Evolutionary conservation across 2,888 invertebrate species (phyloP).

Genomic region (Lottia gigantea): DNA sequence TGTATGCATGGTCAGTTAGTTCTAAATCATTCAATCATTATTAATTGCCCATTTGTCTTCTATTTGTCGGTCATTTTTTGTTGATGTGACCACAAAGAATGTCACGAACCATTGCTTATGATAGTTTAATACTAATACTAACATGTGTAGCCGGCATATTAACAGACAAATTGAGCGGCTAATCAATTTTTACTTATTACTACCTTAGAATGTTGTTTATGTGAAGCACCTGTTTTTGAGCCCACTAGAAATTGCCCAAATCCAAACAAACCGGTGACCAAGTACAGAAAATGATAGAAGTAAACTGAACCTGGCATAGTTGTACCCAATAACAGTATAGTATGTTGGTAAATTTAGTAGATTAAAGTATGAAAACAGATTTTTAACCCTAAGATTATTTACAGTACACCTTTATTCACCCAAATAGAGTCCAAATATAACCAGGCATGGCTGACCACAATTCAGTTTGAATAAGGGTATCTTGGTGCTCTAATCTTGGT

Average conservation of each 20-base stretch:
- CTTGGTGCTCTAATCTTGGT: no score
- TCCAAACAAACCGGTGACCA: slow-evolving; percentile 9
- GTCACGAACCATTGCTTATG: neutral
- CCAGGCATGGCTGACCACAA: no score
- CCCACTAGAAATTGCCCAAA: slow-evolving; percentile 1
- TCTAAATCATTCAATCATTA: neutral
- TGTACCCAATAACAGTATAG: no score
- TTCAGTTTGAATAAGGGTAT: no score
- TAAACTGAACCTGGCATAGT: no score
- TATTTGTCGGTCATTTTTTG: neutral
- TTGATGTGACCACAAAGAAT: slow-evolving; percentile 7
- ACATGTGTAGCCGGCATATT: neutral
- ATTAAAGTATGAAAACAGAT: no score
- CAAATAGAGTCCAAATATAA: no score
- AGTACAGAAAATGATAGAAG: neutral
- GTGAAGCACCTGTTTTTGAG: slow-evolving; percentile 5
- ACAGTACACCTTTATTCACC: no score
- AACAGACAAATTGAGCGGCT: neutral
- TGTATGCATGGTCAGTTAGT: no score
- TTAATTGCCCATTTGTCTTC: slow-evolving; percentile 5
- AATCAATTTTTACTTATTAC: neutral
- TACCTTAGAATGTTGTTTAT: neutral
- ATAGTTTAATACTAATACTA: neutral
- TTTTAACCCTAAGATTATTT: no score
- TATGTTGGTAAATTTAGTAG: no score